phyloP scores from a whole-genome alignment of 2,113 vertebrate genomes.

The Eonycteris spelaea region DNA sequence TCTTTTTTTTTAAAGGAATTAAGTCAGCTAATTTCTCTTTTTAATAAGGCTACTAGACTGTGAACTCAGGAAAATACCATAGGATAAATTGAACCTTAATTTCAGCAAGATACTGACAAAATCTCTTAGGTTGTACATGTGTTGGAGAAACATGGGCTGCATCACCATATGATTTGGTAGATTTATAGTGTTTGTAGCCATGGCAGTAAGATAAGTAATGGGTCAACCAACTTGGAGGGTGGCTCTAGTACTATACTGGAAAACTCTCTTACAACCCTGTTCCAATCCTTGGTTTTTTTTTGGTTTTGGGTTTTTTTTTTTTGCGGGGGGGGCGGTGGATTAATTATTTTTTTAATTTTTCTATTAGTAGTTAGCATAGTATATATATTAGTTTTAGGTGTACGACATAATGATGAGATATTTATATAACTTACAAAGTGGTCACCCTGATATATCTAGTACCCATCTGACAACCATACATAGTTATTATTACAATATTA shows the following conservation, averaged over 20 bases:
- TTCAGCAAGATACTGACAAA: not conserved
- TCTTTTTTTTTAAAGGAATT: conserved; percentile 41
- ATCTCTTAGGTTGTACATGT: not conserved
- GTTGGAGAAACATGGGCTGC: not conserved
- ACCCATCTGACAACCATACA: no score
- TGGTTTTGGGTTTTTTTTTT: not conserved
- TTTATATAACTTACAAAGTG: no score
- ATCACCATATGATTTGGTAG: not conserved
- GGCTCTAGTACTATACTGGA: not conserved
- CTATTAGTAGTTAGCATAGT: no score
- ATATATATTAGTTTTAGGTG: no score
- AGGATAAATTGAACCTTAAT: conserved; percentile 35
- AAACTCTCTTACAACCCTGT: not conserved
- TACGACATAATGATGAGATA: no score
- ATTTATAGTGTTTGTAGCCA: not conserved
- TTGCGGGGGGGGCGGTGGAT: no score
- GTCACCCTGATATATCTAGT: no score
- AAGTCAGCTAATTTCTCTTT: not conserved
- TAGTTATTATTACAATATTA: no score
- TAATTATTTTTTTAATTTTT: no score
- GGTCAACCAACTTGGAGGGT: not conserved
- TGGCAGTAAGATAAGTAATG: not conserved
- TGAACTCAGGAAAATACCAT: conserved; percentile 17
- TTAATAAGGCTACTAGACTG: not conserved
- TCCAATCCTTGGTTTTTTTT: not conserved